Percentiles rank a stretch among this genome's conserved stretches.
phyloP scores from a whole-genome alignment of 2,113 vertebrate species.

The Miniopterus natalensis region DNA sequence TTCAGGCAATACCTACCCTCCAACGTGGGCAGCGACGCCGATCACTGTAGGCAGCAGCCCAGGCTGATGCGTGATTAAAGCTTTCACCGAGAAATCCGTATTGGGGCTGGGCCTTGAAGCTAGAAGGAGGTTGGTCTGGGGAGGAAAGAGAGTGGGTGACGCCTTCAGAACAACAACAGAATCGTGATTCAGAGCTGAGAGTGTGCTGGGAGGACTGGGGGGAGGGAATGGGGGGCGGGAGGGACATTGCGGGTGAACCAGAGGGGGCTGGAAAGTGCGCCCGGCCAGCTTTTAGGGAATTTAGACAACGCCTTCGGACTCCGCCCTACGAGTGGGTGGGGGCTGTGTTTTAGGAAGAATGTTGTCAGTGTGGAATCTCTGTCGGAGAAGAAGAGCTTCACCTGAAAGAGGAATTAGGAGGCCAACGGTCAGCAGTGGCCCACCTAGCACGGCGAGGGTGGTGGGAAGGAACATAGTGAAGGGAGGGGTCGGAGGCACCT shows the following conservation, averaged over 20 bases:
- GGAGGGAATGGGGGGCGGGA: neutral
- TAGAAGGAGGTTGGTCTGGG: neutral
- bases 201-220: neutral
- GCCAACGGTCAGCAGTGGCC: neutral
- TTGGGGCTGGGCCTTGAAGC: neutral
- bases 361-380: neutral
- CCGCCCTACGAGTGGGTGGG: neutral
- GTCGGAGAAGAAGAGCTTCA: neutral
- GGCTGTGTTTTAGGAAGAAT: neutral
- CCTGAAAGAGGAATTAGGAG: neutral
- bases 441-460: too few species aligned
- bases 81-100: neutral
- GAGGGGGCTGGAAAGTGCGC: neutral
- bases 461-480: neutral
- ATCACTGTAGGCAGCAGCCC: neutral
- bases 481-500: neutral
- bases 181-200: neutral
- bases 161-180: neutral
- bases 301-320: neutral
- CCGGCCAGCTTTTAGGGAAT: neutral
- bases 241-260: neutral
- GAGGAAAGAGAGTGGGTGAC: neutral
- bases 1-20: neutral
- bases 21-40: neutral
- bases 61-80: neutral